These are phyloP conservation scores for Steinernema scapterisci DNA, from an alignment of 2,888 invertebrate genomes.

Conservation along the genomic window DNA sequence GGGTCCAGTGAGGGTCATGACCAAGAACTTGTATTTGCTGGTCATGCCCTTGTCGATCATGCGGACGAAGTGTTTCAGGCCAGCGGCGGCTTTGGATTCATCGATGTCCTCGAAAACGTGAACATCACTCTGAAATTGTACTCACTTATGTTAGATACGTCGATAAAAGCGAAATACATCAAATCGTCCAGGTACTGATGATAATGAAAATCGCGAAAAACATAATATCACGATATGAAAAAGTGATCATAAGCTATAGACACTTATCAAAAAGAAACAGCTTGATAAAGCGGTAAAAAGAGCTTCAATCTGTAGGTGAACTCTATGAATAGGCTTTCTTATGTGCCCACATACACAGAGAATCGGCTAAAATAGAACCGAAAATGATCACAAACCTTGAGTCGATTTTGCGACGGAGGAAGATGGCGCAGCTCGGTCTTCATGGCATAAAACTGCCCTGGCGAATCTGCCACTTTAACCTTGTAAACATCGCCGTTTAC, in stretches of 20 bases:
- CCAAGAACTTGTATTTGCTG: conserved; percentile 15
- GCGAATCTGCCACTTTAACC: neutral
- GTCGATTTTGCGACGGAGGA: neutral
- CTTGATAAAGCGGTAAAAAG: too few species aligned
- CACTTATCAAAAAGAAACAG: too few species aligned
- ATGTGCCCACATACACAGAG: too few species aligned
- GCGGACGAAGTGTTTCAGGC: conserved; percentile 12
- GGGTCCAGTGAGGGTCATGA: conserved; percentile 16
- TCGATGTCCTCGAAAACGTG: neutral
- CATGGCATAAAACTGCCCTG: neutral
- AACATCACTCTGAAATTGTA: neutral
- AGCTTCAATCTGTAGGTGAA: too few species aligned
- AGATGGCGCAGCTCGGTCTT: neutral
- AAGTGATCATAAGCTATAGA: too few species aligned
- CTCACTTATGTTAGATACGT: too few species aligned
- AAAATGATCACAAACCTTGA: neutral
- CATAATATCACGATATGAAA: too few species aligned
- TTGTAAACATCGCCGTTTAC: neutral
- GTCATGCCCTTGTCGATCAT: conserved; percentile 30
- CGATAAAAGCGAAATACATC: too few species aligned
- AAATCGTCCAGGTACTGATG: too few species aligned
- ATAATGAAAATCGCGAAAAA: too few species aligned
- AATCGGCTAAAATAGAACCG: too few species aligned
- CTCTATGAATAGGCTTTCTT: too few species aligned
- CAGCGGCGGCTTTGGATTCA: neutral